These are phyloP conservation scores for Benitochromis conjunctus DNA, from an alignment of 2,113 vertebrate species.

Conservation along the genomic window DNA sequence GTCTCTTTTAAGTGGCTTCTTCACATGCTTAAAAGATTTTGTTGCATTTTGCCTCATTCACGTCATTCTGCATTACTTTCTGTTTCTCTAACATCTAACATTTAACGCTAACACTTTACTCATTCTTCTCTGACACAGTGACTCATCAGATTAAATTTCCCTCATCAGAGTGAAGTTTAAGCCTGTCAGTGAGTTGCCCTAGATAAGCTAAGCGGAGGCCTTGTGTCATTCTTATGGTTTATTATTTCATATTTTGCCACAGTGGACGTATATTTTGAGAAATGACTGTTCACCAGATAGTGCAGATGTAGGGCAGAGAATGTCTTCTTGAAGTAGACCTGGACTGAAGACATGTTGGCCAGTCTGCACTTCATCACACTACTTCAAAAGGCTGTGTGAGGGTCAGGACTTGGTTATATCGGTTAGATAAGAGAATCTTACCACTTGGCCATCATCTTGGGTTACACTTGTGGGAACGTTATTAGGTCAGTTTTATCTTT, in stretches of 20 bases:
- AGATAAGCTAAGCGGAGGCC: neutral
- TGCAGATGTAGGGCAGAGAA: neutral
- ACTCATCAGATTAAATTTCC: neutral
- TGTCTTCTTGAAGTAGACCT: neutral
- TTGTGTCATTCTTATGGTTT: neutral
- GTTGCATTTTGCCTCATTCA: neutral
- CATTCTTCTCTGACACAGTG: neutral
- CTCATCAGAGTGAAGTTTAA: neutral
- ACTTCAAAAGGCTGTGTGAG: neutral
- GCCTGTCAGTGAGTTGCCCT: neutral
- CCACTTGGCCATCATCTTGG: neutral
- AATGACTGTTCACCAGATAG: neutral
- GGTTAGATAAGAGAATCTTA: neutral
- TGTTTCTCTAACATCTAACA: neutral
- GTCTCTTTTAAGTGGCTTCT: neutral
- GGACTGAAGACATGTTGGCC: neutral
- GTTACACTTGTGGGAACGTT: neutral
- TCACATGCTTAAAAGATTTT: neutral
- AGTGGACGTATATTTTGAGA: neutral
- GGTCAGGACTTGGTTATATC: neutral
- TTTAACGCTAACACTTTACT: fast-evolving
- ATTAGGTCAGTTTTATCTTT: neutral
- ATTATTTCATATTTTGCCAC: neutral
- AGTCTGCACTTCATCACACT: neutral
- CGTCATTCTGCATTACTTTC: neutral